Evolutionary conservation across 2,888 invertebrate genomes (phyloP).

Genomic region (Lottia scabra): DNA sequence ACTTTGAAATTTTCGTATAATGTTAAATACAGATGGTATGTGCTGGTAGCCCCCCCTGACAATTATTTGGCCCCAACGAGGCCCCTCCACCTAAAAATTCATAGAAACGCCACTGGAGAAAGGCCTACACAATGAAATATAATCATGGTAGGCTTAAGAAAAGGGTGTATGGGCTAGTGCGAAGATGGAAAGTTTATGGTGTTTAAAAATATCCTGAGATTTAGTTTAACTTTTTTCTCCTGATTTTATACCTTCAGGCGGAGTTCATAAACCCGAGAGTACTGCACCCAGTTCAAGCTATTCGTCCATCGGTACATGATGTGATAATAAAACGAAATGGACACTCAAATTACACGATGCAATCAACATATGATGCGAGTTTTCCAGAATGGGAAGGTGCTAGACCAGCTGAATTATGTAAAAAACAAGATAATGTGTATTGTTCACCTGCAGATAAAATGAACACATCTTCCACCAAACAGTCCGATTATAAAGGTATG

Average conservation of each 20-base stretch:
- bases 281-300: neutral
- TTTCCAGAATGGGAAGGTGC: constrained; percentile 9
- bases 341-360: neutral
- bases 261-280: constrained; percentile 5
- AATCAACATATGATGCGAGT: constrained; percentile 8
- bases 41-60: too few species aligned
- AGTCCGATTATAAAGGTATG: constrained; percentile 23
- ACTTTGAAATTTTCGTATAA: too few species aligned
- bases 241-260: constrained; percentile 2
- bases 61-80: too few species aligned
- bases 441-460: constrained; percentile 18
- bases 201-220: too few species aligned
- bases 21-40: too few species aligned
- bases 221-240: too few species aligned
- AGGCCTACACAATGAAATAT: too few species aligned
- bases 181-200: too few species aligned
- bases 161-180: too few species aligned
- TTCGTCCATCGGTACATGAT: neutral
- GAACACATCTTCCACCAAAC: constrained; percentile 11
- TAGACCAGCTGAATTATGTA: constrained; percentile 10
- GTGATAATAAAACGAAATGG: neutral
- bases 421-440: constrained; percentile 12
- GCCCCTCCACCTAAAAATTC: too few species aligned
- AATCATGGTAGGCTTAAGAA: too few species aligned
- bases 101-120: too few species aligned